Evolutionary conservation across 2,797 vertebrate genomes (phyloP).

Genomic region (Onychomys leucogaster): DNA sequence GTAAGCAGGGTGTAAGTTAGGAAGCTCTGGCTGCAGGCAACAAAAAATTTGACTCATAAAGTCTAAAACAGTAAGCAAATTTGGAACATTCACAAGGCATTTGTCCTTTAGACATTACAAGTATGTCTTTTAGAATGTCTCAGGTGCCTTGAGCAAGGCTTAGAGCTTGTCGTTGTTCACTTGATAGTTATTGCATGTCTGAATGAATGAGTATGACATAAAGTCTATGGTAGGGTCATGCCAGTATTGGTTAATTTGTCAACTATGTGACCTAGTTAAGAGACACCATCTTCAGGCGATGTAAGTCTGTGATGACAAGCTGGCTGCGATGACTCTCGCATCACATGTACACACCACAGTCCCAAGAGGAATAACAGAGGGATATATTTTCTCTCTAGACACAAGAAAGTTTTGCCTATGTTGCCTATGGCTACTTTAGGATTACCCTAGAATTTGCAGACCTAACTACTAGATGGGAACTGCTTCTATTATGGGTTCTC

Average conservation of each 20-base stretch:
- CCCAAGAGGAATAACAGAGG: background rate
- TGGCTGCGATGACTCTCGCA: background rate
- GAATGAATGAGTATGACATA: background rate
- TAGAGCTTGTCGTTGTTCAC: background rate
- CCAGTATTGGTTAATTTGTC: background rate
- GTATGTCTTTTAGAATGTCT: background rate
- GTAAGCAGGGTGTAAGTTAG: background rate
- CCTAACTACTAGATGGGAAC: background rate
- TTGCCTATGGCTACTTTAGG: background rate
- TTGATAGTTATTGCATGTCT: background rate
- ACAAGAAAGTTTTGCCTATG: background rate
- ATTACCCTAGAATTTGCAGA: background rate
- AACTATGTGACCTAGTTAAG: background rate
- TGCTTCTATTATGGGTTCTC: background rate
- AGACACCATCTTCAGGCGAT: background rate
- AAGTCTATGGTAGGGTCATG: background rate
- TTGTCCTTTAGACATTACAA: background rate
- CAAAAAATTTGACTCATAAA: background rate
- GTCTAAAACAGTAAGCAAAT: background rate
- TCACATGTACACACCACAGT: too few relatives aligned
- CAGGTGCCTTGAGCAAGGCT: background rate
- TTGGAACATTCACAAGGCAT: background rate
- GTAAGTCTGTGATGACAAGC: background rate
- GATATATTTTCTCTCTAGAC: background rate
- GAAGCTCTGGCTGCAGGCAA: background rate